Base-by-base conservation (phyloP, 2,797 vertebrate species). In the Characodon lateralis region DNA sequence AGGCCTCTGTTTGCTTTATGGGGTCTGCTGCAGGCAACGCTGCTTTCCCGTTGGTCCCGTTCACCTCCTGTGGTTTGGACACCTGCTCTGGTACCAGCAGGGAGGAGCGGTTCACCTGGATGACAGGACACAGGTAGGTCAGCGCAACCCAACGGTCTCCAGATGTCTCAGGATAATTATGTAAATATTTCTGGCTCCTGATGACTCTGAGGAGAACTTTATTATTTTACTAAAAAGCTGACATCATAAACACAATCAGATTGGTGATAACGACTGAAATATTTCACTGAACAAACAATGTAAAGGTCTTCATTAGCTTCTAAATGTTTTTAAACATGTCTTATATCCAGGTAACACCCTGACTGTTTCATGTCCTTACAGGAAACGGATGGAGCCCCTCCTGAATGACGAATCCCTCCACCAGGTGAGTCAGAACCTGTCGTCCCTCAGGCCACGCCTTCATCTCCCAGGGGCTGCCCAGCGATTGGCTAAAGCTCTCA, bases 321-420 rank as follows among this genome's bases (percentile, higher is more conserved):
- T 35, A 35, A 35, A 35, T 35, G 35, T 35, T 35, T 35, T 35
- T 35, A 35, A 35, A 35, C 35, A 53, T 18, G 48, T 1, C 50
- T 16, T 14, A 53, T 53, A 20, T 53, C 22, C 7, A 20, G 51
- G 51, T 20, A 6, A 53, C 10, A 14, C 14, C 2, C 24, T 58
- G 55, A 58, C 55, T n/a, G 1, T 5, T 43, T 26, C 24, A 20
- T 65, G 68, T 75, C 2, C 88, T 20, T 96, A 99, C 98, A 91
- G 98, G 98, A 93, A 99, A 99, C 0, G 98, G 98, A 63, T 98
- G 96, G 77, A 99, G 94, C 0, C 98, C 98, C 83, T 99, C 98
- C 94, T 99, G 98, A 93, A 99, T 99, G 88, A 99, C 97, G 80
- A 99, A 99, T 26, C 98, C 98, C 90, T 99, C 98, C 41, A 99